Evolutionary conservation across 2,113 vertebrate species (phyloP).

Genomic region (Microtus oregoni): DNA sequence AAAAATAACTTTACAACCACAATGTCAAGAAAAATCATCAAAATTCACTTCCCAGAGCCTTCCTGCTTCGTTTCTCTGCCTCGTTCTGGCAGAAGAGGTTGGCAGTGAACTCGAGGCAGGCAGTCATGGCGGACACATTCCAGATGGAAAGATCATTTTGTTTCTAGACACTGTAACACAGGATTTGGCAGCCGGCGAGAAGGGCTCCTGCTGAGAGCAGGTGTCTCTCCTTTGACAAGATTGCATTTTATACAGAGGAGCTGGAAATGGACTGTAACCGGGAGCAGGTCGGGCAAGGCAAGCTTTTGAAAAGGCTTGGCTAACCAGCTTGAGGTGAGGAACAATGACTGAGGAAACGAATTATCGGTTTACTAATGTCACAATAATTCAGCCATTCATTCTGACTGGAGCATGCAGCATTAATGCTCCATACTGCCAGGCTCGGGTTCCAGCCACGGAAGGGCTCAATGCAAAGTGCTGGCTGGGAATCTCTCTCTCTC

Average conservation of each 20-base stretch:
- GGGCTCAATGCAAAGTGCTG: constrained; percentile 51
- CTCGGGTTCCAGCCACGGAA: constrained; percentile 67
- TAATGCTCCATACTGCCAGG: constrained; percentile 55
- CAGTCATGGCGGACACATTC: constrained; percentile 81
- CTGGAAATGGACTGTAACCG: constrained; percentile 82
- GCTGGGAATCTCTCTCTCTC: too few relatives aligned
- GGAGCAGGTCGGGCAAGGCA: constrained; percentile 82
- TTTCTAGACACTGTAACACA: constrained; percentile 85
- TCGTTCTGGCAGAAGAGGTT: constrained; percentile 64
- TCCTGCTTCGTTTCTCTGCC: constrained; percentile 30
- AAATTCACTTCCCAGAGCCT: not conserved
- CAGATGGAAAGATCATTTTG: constrained; percentile 87
- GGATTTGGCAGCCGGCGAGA: constrained; percentile 86
- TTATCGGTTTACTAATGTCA: constrained; percentile 86
- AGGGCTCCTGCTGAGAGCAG: constrained; percentile 85
- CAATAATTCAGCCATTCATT: constrained; percentile 83
- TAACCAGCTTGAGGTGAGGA: constrained; percentile 82
- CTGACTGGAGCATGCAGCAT: constrained; percentile 76
- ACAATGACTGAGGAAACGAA: constrained; percentile 85
- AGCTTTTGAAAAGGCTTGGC: constrained; percentile 80
- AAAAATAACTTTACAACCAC: constrained; percentile 70
- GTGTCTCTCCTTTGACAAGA: constrained; percentile 87
- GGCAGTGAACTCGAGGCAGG: constrained; percentile 49
- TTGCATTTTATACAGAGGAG: constrained; percentile 83
- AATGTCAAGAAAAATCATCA: constrained; percentile 44